Evolutionary conservation across 2,797 vertebrate species (phyloP), one percentile per base, ranked within the genome.

Genomic region (Falco columbarius): DNA sequence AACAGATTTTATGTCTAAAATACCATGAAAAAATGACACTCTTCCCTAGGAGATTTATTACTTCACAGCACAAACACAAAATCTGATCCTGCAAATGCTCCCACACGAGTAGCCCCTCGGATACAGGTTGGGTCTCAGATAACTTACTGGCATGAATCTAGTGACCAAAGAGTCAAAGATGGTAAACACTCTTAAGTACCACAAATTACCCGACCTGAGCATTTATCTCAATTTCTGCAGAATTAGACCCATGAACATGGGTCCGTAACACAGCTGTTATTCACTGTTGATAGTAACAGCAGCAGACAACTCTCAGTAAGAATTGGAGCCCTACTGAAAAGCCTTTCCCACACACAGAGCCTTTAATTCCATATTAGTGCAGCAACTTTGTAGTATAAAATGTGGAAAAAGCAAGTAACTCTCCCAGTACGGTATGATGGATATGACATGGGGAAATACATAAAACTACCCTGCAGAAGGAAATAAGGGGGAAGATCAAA

Each of bases 1-100:
- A 96, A 92, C 87, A 94, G 95, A 96, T 92, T 96, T 95, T 87
- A 96, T 58, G 62, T 89, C 90, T 93, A 77, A 96, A 97, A 94
- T 32, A 75, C 36, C 81, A 76, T 44, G 82, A 86, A 89, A 85
- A 96, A 96, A 93, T 68, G 82, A 93, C 85, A 90, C 12, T 77
- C 52, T 86, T 81, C 81, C 76, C 40, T 30, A 36, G 27, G 80
- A 94, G 86, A 94, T 92, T 92, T 92, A 91, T 83, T 79, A 52
- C 63, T 67, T 94, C 68, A 86, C 52, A 96, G 72, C 81, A 87
- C 26, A 87, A 94, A 80, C 56, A 84, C 49, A 94, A 86, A 91
- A 89, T 80, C 49, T 17, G 46, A 92, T 93, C 74, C 67, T 94
- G 71, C 26, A 92, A 81, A 92, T 29, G 65, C 46, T 83, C 61